phyloP scores from a whole-genome alignment of 2,113 vertebrate genomes.

The Deroptyus accipitrinus region DNA sequence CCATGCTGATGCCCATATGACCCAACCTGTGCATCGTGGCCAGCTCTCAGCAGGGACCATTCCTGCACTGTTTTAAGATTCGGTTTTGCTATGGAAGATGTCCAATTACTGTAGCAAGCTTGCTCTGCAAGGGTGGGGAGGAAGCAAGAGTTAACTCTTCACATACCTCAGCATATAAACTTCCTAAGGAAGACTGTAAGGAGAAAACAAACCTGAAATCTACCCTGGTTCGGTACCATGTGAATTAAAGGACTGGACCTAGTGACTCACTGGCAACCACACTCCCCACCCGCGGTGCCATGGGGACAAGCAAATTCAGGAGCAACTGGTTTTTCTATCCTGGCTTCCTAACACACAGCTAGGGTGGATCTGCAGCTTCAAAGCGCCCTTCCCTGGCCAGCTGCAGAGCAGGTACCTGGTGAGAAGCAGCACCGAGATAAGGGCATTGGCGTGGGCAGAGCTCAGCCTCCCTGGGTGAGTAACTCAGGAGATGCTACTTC shows the following conservation, averaged over 20 bases:
- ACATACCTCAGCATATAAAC: neutral
- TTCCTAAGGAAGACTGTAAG: neutral
- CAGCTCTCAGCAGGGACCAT: neutral
- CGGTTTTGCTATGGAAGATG: neutral
- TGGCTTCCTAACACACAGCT: neutral
- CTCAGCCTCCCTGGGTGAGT: neutral
- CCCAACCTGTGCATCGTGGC: fast-evolving
- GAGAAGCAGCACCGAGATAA: neutral
- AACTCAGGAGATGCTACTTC: neutral
- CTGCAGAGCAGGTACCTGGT: neutral
- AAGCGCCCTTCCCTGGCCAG: neutral
- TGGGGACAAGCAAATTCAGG: neutral
- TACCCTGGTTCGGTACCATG: fast-evolving
- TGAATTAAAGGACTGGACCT: neutral
- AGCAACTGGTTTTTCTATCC: constrained; percentile 53
- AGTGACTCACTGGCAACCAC: neutral
- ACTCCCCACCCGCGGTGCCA: fast-evolving
- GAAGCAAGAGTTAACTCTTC: neutral
- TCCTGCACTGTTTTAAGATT: neutral
- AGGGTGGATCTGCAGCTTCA: constrained; percentile 17
- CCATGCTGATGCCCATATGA: neutral
- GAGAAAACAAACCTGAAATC: neutral
- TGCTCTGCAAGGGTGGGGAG: neutral
- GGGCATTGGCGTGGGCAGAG: neutral
- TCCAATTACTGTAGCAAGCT: neutral